Evolutionary conservation across 2,888 invertebrate species (phyloP).

Genomic region (Lathronympha strigana): DNA sequence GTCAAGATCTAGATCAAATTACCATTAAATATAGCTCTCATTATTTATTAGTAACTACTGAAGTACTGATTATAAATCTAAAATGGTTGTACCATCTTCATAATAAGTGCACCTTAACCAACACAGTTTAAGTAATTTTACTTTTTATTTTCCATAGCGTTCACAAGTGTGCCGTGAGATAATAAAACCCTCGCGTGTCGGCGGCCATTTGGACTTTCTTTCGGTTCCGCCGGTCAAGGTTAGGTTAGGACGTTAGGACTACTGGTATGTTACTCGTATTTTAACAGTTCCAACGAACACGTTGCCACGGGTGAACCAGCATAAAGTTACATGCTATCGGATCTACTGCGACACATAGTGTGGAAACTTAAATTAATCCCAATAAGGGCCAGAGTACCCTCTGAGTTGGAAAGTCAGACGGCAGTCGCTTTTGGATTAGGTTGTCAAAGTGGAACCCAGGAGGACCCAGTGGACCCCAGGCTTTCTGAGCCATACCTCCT

Average conservation of each 20-base stretch:
- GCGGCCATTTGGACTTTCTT: conserved; percentile 30
- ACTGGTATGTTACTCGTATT: background rate
- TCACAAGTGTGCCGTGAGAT: conserved; percentile 32
- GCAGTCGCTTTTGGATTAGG: too few relatives aligned
- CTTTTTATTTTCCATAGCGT: conserved; percentile 29
- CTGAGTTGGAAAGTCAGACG: too few relatives aligned
- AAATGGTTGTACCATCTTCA: background rate
- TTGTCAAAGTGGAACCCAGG: too few relatives aligned
- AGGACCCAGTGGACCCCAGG: too few relatives aligned
- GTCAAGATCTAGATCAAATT: too few relatives aligned
- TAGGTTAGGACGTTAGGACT: conserved; percentile 28
- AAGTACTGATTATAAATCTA: background rate
- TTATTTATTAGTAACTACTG: too few relatives aligned
- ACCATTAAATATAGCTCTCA: too few relatives aligned
- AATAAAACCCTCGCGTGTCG: conserved; percentile 36
- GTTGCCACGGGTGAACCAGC: background rate
- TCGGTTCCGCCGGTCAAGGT: conserved; percentile 34
- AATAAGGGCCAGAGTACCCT: too few relatives aligned
- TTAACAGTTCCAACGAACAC: background rate
- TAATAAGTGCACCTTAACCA: background rate
- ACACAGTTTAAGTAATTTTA: conserved; percentile 7
- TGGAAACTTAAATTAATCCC: too few relatives aligned
- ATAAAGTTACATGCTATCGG: too few relatives aligned
- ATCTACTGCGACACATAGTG: too few relatives aligned
- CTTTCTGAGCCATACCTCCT: too few relatives aligned